These are phyloP conservation scores for Rallus limicola DNA, from an alignment of 2,113 vertebrate genomes.

Conservation along the genomic window DNA sequence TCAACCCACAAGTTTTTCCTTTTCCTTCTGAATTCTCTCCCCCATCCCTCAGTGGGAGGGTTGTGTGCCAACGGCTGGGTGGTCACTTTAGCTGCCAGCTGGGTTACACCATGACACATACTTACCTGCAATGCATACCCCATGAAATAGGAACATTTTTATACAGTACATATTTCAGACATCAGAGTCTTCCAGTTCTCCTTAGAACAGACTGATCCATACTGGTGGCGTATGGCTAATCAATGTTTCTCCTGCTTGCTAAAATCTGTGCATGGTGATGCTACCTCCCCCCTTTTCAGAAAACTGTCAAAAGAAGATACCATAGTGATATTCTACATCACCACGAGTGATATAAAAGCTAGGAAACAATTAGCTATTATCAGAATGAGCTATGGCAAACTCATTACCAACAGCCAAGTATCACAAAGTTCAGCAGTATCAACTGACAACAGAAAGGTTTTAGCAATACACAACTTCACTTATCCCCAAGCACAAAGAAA, in stretches of 20 bases:
- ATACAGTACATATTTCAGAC: not conserved
- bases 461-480: not conserved
- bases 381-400: not conserved
- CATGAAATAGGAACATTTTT: not conserved
- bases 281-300: not conserved
- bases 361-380: not conserved
- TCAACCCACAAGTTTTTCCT: too few species aligned
- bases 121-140: not conserved
- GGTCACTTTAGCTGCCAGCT: too few species aligned
- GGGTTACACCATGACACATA: too few species aligned
- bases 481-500: not conserved
- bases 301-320: not conserved
- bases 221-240: accelerated
- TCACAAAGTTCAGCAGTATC: not conserved
- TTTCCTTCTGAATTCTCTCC: too few species aligned
- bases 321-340: not conserved
- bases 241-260: not conserved
- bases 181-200: not conserved
- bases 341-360: not conserved
- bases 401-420: not conserved
- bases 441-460: not conserved
- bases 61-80: too few species aligned
- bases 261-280: not conserved
- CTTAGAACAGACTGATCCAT: not conserved
- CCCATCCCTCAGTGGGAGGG: too few species aligned